Evolutionary conservation across 2,888 invertebrate genomes (phyloP), one percentile per base, ranked within the genome.

Genomic region (Allacma fusca): DNA sequence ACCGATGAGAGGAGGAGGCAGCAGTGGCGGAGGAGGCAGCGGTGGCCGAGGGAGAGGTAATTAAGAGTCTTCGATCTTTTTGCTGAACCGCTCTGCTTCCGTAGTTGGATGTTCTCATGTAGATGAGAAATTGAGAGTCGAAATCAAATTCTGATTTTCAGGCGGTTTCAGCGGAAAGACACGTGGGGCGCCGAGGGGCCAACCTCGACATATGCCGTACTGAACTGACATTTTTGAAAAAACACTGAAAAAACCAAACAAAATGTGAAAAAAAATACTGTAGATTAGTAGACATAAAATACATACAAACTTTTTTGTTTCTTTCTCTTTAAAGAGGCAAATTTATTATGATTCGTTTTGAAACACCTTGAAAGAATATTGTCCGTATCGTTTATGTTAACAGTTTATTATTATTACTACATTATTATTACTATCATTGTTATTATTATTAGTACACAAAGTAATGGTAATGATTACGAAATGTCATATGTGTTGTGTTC

Each of bases 121-220:
- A 77, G 80, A 79, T 81, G 81, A 81, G 79, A 80, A 79, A 81
- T 82, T 82, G 81, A 80, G 77, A 82, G 79, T 82, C 80, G 82
- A 80, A 80, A 78, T 82, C 79, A 80, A 81, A 81, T 81, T 78
- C 65, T 79, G 80, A 79, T 81, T 82, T 81, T 78, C 80, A 82
- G 82, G 81, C 59, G 81, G 82, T 77, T 83, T 83, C 81, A 80
- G 81, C 78, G 83, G 83, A 75, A 83, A 83, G 81, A 81, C 82
- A 72, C 81, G 84, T 80, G 84, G 84, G 75, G 80, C 83, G 40
- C 81, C 83, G 74, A 77, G 84, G 59, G 82, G 83, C 76, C 80
- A 81, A 79, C 83, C 81, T 71, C 83, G 84, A 81, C 84, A 84
- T 79, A 82, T 83, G 81, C 84, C 84, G 72, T 84, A 84, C 78